Evolutionary conservation across 1,140 invertebrate genomes (phyloP).

Genomic region (Bemisia tabaci): DNA sequence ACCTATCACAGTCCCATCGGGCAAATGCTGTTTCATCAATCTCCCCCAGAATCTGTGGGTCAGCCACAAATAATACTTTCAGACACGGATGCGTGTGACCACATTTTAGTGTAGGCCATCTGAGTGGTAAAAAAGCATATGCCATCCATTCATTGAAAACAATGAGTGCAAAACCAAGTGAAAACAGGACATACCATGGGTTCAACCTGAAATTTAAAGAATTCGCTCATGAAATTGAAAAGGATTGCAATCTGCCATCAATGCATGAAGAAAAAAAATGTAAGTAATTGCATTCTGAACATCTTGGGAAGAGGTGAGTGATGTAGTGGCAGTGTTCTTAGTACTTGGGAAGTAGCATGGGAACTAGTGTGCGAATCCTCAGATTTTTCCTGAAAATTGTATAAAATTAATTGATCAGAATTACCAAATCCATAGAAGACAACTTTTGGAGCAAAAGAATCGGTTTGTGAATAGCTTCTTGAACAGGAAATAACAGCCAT

Average conservation of each 20-base stretch:
- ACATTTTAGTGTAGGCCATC: slow-evolving; percentile 22
- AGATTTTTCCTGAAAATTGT: no score
- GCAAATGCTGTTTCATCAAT: slow-evolving; percentile 45
- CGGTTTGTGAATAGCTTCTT: neutral
- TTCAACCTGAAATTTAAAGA: slow-evolving; percentile 11
- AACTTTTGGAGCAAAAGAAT: neutral
- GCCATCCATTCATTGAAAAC: slow-evolving; percentile 17
- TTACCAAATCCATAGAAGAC: neutral
- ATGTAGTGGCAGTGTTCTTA: no score
- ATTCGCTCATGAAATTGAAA: no score
- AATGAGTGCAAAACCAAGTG: neutral
- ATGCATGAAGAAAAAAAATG: no score
- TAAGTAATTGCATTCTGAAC: no score
- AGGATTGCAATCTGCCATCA: no score
- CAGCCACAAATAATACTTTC: slow-evolving; percentile 65
- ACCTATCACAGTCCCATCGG: slow-evolving; percentile 74
- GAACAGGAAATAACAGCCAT: neutral
- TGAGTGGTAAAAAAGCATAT: slow-evolving; percentile 14
- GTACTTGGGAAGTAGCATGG: no score
- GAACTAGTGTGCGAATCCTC: no score
- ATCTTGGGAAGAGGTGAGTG: no score
- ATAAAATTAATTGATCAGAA: no score
- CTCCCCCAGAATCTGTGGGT: slow-evolving; percentile 80
- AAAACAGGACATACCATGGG: slow-evolving; percentile 1
- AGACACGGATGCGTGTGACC: slow-evolving; percentile 16